Base-by-base conservation (phyloP, 2,797 vertebrate genomes). In the Coregonus ussuriensis region DNA sequence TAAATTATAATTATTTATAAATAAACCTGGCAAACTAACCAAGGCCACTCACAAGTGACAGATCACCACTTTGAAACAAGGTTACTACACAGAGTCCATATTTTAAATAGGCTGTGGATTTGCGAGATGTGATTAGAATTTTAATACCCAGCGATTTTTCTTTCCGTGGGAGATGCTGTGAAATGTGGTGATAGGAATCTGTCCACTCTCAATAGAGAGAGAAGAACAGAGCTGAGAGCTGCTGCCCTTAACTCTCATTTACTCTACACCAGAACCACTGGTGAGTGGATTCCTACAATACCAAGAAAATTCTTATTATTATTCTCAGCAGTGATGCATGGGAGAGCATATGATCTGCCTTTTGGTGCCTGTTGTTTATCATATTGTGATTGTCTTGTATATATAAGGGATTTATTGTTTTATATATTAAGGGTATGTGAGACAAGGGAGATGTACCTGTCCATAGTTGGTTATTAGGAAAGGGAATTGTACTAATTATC, bases 241-340 rank as follows among this genome's bases (percentile, higher is more conserved):
- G 21, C 21, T 21, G 21, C 21, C 21, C 21, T 21, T 21, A 21
- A 82, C 68, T 80, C 78, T 87, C 80, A 90, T 93, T 91, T 90
- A 85, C 31, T 31, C 31, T 31, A 31, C 31, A 83, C 83, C 72
- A 77, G 81, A 76, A 70, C 78, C 77, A n/a, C 87, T 86, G 77
- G 83, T 81, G 83, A 83, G 78, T 88, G 89, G 91, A 92, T 93
- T 92, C 90, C 84, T 83, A 85, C 74, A 79, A 85, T 79, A 89
- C 85, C 91, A 90, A 87, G 89, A 3, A 63, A 78, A 74, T 76
- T 86, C 89, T 83, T 84, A 73, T 80, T 77, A 88, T 87, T 89
- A 85, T 88, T 85, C 3, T 1, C 6, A 68, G 81, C 33, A n/a
- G 56, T n/a, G 77, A 21, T 21, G 21, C 21, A 21, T 21, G 21